Conservation (phyloP, 1,140 invertebrate genomes). For the Plutomurus gul region DNA sequence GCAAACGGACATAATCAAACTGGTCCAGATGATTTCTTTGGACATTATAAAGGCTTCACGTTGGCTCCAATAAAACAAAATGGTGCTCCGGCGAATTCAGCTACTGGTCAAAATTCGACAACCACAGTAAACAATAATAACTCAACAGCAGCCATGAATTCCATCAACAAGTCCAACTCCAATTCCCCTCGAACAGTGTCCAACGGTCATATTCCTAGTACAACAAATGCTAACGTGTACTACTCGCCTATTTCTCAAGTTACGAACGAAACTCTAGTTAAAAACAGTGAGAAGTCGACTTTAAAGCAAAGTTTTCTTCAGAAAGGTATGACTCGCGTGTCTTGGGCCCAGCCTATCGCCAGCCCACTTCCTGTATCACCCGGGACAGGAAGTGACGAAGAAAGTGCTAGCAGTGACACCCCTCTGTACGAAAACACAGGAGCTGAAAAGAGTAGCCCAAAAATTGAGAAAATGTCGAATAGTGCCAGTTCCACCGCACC, state of each 20-base stretch:
- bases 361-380: slow-evolving; percentile 36
- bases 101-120: neutral
- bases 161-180: neutral
- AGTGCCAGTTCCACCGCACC: neutral
- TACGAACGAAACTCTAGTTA: slow-evolving; percentile 22
- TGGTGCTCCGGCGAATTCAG: neutral
- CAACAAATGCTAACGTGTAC: slow-evolving; percentile 43
- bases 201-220: slow-evolving; percentile 58
- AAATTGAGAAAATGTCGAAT: neutral
- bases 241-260: slow-evolving; percentile 42
- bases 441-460: neutral
- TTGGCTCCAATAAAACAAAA: slow-evolving; percentile 60
- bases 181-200: slow-evolving; percentile 58
- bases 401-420: slow-evolving; percentile 40
- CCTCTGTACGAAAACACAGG: slow-evolving; percentile 43
- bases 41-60: slow-evolving; percentile 80
- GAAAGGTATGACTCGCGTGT: slow-evolving; percentile 44
- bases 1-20: slow-evolving; percentile 51
- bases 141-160: neutral
- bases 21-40: slow-evolving; percentile 70
- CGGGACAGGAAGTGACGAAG: slow-evolving; percentile 33
- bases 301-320: slow-evolving; percentile 40
- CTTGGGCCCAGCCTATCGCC: slow-evolving; percentile 52
- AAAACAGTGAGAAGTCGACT: slow-evolving; percentile 31
- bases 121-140: neutral